phyloP scores from a whole-genome alignment of 2,113 vertebrate species.

The Ornithorhynchus anatinus region DNA sequence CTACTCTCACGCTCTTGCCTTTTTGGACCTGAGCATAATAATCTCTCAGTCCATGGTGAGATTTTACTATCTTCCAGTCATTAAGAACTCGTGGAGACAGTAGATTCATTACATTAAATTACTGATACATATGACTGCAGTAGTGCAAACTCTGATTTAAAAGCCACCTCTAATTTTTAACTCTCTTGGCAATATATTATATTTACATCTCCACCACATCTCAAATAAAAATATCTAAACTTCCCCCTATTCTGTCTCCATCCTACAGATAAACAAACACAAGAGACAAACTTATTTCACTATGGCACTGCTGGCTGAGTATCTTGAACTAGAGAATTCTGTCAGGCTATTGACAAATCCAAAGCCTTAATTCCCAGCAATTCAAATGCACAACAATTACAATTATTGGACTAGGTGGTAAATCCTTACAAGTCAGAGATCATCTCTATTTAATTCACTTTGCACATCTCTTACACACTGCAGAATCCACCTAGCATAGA shows the following conservation, averaged over 20 bases:
- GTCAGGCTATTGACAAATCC: no score
- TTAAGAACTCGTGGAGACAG: not conserved
- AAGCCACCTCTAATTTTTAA: conserved; percentile 43
- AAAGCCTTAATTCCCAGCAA: no score
- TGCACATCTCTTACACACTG: no score
- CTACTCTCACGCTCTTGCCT: not conserved
- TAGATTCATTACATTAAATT: not conserved
- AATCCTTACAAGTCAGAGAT: no score
- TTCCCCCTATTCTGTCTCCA: not conserved
- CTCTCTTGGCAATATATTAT: not conserved
- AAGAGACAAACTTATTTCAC: no score
- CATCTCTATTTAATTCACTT: no score
- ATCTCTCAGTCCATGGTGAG: not conserved
- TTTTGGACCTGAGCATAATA: conserved; percentile 22
- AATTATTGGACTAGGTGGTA: no score
- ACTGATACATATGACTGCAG: conserved; percentile 1
- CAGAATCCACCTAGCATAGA: no score
- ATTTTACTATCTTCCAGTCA: conserved; percentile 8
- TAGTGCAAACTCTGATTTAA: conserved; percentile 25
- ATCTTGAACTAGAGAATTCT: no score
- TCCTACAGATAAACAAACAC: not conserved
- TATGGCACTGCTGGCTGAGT: no score
- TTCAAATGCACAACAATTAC: no score
- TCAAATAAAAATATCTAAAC: conserved; percentile 19
- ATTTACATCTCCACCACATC: not conserved